A percentile compares a stretch with the other conserved stretches of the same genome.
These are phyloP conservation scores for Neria commutata DNA, from an alignment of 2,888 invertebrate species.

Conservation along the genomic window DNA sequence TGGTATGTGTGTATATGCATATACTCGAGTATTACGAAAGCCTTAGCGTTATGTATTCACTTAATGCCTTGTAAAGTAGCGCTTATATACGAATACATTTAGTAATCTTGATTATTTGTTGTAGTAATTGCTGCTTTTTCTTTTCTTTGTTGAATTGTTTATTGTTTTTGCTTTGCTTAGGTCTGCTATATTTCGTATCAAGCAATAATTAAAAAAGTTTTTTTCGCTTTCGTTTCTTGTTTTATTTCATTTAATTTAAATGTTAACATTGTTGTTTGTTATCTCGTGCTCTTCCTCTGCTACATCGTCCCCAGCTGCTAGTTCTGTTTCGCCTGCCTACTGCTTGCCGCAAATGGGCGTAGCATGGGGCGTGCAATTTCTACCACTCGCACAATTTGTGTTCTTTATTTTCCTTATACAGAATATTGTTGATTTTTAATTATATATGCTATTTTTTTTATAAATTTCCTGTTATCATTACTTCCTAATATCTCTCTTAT, in stretches of 20 bases:
- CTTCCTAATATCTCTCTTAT: too few relatives aligned
- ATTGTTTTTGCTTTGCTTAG: conserved; percentile 6
- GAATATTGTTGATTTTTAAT: too few relatives aligned
- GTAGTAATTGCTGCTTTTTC: background rate
- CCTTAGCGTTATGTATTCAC: conserved; percentile 5
- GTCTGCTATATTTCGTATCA: conserved; percentile 3
- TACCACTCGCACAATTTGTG: too few relatives aligned
- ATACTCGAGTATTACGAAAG: conserved; percentile 15
- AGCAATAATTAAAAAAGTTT: conserved; percentile 3
- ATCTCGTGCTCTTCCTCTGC: conserved; percentile 5
- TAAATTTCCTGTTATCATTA: too few relatives aligned
- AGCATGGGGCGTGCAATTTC: too few relatives aligned
- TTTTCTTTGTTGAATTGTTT: too few relatives aligned
- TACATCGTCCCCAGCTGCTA: background rate
- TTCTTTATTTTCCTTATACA: too few relatives aligned
- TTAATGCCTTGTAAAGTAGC: background rate
- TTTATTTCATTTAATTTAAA: conserved; percentile 15
- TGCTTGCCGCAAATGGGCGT: background rate
- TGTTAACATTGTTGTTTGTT: conserved; percentile 23
- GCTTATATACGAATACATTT: background rate
- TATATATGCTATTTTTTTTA: too few relatives aligned
- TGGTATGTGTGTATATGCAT: conserved; percentile 14
- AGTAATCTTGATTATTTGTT: background rate
- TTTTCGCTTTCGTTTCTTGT: background rate
- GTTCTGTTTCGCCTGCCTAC: conserved; percentile 3